phyloP scores from a whole-genome alignment of 2,113 vertebrate species.

The Leptobrachium ailaonicum region DNA sequence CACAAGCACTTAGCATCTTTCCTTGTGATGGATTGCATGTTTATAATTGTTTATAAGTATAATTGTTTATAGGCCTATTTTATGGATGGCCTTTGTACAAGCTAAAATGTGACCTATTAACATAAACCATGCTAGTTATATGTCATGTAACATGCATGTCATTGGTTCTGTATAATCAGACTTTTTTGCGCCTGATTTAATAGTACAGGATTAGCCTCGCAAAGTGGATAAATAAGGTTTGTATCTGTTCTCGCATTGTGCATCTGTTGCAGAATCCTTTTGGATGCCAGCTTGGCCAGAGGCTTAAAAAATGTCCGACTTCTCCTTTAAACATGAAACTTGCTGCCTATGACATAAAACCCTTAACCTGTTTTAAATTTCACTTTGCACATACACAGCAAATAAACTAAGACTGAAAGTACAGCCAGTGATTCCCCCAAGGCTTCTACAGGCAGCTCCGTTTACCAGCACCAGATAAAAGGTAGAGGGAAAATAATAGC shows the following conservation, averaged over 20 bases:
- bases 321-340: conserved; percentile 12
- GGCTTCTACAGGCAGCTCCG: conserved; percentile 34
- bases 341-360: conserved; percentile 34
- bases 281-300: not conserved
- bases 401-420: conserved; percentile 34
- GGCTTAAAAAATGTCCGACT: conserved; percentile 20
- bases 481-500: conserved; percentile 47
- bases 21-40: conserved; percentile 4
- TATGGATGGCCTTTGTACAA: not conserved
- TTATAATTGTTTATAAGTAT: conserved; percentile 1
- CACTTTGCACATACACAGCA: conserved; percentile 42
- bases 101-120: not conserved
- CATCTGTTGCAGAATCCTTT: not conserved
- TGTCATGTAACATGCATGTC: not conserved
- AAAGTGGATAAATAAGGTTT: not conserved
- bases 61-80: conserved; percentile 3
- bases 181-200: not conserved
- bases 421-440: conserved; percentile 19
- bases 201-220: not conserved
- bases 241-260: not conserved
- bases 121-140: not conserved
- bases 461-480: conserved; percentile 48
- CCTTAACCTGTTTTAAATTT: conserved; percentile 45
- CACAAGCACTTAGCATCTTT: not conserved
- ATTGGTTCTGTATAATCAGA: not conserved